Evolutionary conservation across 2,888 invertebrate species (phyloP).

Genomic region (Tolmerus cingulatus): DNA sequence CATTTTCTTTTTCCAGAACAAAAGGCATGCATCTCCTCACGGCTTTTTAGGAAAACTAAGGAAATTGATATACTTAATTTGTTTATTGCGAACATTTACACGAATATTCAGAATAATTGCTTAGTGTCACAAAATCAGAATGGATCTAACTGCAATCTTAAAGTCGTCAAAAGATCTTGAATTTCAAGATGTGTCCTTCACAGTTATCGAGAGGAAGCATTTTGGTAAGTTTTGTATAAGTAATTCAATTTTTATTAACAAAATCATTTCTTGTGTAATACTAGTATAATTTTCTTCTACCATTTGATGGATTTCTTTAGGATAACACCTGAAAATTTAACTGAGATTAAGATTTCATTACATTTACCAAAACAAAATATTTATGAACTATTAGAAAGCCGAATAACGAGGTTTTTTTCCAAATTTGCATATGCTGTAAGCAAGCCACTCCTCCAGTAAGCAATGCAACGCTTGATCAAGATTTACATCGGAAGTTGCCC

Average conservation of each 20-base stretch:
- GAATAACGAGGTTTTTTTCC: not conserved
- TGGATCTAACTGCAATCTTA: constrained; percentile 20
- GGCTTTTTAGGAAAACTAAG: not conserved
- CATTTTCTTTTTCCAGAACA: not conserved
- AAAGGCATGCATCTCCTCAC: not conserved
- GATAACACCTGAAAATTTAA: not conserved
- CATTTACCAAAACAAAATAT: not conserved
- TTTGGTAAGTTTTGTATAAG: constrained; percentile 56
- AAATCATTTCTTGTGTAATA: too few relatives aligned
- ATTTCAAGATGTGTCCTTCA: constrained; percentile 62
- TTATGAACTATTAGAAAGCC: not conserved
- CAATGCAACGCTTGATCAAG: not conserved
- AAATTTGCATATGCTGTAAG: not conserved
- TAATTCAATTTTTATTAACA: too few relatives aligned
- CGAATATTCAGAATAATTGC: not conserved
- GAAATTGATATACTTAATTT: not conserved
- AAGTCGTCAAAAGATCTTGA: constrained; percentile 60
- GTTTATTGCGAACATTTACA: not conserved
- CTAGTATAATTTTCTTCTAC: too few relatives aligned
- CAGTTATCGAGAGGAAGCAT: constrained; percentile 57
- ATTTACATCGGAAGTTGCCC: not conserved
- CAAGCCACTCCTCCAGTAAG: not conserved
- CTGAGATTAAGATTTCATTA: not conserved
- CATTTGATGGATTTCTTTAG: too few relatives aligned
- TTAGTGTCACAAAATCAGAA: not conserved